These are phyloP conservation scores for Drosophila kanekoi DNA, from an alignment of 2,888 invertebrate genomes.

Conservation along the genomic window DNA sequence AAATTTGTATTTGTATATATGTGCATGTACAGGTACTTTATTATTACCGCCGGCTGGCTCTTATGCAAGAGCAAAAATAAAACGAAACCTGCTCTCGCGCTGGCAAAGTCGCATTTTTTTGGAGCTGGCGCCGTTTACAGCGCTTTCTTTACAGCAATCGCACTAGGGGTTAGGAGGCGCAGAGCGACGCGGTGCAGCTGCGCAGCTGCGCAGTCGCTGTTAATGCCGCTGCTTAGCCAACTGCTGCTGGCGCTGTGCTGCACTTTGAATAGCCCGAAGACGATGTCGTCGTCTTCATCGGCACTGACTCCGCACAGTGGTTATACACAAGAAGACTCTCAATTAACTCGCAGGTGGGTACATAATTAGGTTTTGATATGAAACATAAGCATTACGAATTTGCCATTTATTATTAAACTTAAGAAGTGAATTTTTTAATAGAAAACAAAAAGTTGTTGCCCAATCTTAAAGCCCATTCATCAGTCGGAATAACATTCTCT, in stretches of 20 bases:
- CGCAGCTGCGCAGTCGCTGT: constrained; percentile 27
- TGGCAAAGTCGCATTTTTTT: constrained; percentile 47
- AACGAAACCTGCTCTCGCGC: constrained; percentile 29
- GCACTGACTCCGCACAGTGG: constrained; percentile 51
- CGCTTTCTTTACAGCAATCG: constrained; percentile 46
- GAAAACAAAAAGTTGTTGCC: too few relatives aligned
- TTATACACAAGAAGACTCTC: background rate
- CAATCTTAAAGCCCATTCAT: too few relatives aligned
- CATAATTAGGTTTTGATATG: too few relatives aligned
- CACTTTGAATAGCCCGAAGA: constrained; percentile 31
- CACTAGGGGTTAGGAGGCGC: background rate
- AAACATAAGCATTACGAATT: too few relatives aligned
- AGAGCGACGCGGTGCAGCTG: constrained; percentile 13
- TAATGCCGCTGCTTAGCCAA: constrained; percentile 19
- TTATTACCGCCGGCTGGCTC: constrained; percentile 18
- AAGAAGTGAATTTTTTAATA: too few relatives aligned
- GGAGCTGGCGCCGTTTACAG: constrained; percentile 64
- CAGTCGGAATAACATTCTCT: too few relatives aligned
- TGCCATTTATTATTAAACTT: too few relatives aligned
- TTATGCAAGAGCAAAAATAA: constrained; percentile 56
- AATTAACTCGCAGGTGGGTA: too few relatives aligned
- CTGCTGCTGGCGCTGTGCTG: constrained; percentile 22
- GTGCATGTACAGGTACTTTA: constrained; percentile 1
- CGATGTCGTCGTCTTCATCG: constrained; percentile 16
- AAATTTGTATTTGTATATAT: background rate